phyloP scores from a whole-genome alignment of 2,797 vertebrate species.

The Pempheris klunzingeri region DNA sequence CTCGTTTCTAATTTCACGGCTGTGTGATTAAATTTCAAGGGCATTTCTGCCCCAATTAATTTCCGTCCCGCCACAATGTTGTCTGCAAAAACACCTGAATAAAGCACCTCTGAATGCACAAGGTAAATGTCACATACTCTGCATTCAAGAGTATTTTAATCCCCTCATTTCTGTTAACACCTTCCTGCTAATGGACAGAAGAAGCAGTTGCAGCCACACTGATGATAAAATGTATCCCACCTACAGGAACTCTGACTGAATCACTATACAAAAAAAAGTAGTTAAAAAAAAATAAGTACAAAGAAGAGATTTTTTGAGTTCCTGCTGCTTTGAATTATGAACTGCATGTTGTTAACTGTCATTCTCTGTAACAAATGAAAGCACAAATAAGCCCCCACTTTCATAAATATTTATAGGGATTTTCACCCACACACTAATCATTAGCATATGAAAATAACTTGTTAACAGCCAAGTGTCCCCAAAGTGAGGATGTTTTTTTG shows the following conservation, averaged over 20 bases:
- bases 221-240: conserved; percentile 36
- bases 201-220: conserved; percentile 21
- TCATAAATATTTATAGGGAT: conserved; percentile 62
- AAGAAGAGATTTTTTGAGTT: conserved; percentile 14
- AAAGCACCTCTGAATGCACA: conserved; percentile 25
- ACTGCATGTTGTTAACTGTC: conserved; percentile 19
- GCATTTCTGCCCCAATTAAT: conserved; percentile 69
- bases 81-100: conserved; percentile 62
- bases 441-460: conserved; percentile 47
- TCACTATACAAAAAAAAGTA: conserved; percentile 10
- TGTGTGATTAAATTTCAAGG: conserved; percentile 76
- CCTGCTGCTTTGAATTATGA: conserved; percentile 49
- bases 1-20: conserved; percentile 71
- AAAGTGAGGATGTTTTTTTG: conserved; percentile 16
- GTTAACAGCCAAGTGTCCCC: conserved; percentile 17
- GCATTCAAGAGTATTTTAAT: conserved; percentile 34
- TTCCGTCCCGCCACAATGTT: conserved; percentile 55
- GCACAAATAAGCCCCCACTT: conserved; percentile 43
- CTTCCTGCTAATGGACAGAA: conserved; percentile 32
- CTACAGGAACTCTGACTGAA: conserved; percentile 24
- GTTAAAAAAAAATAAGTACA: conserved; percentile 5
- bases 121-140: conserved; percentile 50
- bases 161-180: conserved; percentile 26
- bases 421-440: conserved; percentile 48
- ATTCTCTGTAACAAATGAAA: conserved; percentile 31